A percentile compares a stretch with the other conserved stretches of the same genome.
Evolutionary conservation across 2,888 invertebrate genomes (phyloP).

Genomic region (Callimorpha dominula): DNA sequence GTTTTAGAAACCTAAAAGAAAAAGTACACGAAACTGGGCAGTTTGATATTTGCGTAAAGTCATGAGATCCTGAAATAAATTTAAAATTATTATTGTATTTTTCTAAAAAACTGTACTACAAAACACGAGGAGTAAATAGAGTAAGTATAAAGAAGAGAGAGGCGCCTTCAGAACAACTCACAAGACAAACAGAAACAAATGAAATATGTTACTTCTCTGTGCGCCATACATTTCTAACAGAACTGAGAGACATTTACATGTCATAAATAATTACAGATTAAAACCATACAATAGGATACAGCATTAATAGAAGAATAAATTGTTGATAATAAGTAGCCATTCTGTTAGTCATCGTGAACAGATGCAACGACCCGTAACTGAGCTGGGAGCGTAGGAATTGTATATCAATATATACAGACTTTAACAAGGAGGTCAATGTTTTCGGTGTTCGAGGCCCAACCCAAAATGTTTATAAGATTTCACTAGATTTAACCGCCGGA

Average conservation of each 20-base stretch:
- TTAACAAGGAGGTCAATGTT: slow-evolving; percentile 27
- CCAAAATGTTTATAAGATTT: not conserved
- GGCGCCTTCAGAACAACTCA: not conserved
- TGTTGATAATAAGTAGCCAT: slow-evolving; percentile 47
- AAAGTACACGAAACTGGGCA: no score
- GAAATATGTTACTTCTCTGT: not conserved
- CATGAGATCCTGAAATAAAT: no score
- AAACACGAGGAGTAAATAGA: no score
- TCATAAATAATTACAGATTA: slow-evolving; percentile 33
- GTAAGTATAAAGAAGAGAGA: no score
- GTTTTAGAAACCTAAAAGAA: no score
- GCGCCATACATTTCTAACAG: slow-evolving; percentile 23
- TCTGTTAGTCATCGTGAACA: slow-evolving; percentile 47
- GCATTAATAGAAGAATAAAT: slow-evolving; percentile 49
- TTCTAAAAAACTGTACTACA: no score
- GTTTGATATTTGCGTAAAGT: no score
- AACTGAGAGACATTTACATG: slow-evolving; percentile 18
- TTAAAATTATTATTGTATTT: no score
- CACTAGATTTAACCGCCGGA: not conserved
- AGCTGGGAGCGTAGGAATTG: slow-evolving; percentile 50
- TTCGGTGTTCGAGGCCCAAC: slow-evolving; percentile 13
- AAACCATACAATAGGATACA: slow-evolving; percentile 42
- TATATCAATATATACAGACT: slow-evolving; percentile 28
- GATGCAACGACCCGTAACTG: slow-evolving; percentile 51
- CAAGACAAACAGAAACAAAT: slow-evolving; percentile 6